Base-by-base conservation (phyloP, 2,888 invertebrate genomes). In the Thymelicus sylvestris region DNA sequence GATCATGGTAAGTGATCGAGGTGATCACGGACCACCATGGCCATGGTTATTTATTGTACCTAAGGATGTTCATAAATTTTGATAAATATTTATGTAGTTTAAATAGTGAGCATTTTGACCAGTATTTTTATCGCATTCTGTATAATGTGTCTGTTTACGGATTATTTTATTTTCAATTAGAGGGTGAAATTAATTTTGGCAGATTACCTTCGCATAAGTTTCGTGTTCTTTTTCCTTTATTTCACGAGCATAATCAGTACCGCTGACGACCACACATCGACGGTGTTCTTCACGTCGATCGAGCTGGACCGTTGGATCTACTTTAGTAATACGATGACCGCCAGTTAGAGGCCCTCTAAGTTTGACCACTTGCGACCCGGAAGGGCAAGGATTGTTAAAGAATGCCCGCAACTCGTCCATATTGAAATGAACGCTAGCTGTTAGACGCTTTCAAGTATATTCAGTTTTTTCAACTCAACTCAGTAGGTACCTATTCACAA, bases 361-460 rank as follows among this genome's bases (percentile, higher is more conserved):
- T 83, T 83, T 89, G 7, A 74, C 80, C 65, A 83, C 78, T 81
- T 88, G 84, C 4, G 86, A 75, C 60, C 73, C 76, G 6, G 88
- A 87, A 19, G 90, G 86, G 61, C 80, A 73, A 4, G 92, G 87
- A 74, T 87, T 83, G 64, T 86, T 86, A 71, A 90, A 87, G 84
- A 92, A 93, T 4, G 83, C 80, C 65, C 83, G 78, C 47, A 94
- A 55, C 75, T 93, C 94, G n/a, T 94, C 92, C 94, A 90, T 41
- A 44, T 65, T 69, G 47, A 68, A 44, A n/a, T 39, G 19, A 64
- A 44, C 44, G 44, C 44, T 12, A 44, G 44, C 44, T 4, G 2
- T 8, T 44, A 10, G 0, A 4, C 12, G 2, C 3, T 12, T 12
- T 10, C 44, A 19, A 19, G 19, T 19, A 19, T 44, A 44, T 44